phyloP scores from a whole-genome alignment of 2,113 vertebrate genomes.

The Coturnix japonica region DNA sequence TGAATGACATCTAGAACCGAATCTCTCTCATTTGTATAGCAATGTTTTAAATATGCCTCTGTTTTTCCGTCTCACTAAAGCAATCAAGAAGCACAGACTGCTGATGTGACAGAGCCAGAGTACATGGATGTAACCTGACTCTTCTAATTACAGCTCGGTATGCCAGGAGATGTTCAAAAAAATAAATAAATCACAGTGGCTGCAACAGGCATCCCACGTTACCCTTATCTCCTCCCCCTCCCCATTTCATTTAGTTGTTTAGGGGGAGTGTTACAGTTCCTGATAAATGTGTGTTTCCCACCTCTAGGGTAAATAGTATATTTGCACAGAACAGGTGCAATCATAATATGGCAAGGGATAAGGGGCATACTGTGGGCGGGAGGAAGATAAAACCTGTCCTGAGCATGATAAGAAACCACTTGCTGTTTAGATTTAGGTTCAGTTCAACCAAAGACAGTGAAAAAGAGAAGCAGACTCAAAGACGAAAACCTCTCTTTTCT shows the following conservation, averaged over 20 bases:
- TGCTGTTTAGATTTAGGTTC: neutral
- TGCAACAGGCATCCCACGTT: neutral
- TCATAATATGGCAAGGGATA: neutral
- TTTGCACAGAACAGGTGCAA: constrained; percentile 25
- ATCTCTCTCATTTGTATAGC: neutral
- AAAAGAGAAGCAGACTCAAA: neutral
- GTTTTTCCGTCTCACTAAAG: neutral
- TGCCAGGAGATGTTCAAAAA: neutral
- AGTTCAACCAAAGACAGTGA: neutral
- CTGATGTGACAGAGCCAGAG: neutral
- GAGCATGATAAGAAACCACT: constrained; percentile 5
- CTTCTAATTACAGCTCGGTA: neutral
- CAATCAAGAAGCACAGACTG: neutral
- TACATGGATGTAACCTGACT: fast-evolving
- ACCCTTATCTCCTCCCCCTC: neutral
- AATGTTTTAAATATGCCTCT: neutral
- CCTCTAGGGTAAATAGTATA: neutral
- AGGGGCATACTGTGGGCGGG: neutral
- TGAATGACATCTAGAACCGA: neutral
- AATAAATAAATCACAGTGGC: neutral
- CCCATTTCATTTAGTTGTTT: neutral
- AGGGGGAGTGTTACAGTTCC: neutral
- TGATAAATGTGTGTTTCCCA: neutral
- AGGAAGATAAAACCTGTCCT: constrained; percentile 15
- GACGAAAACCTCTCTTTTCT: neutral